Conservation (phyloP, 2,888 invertebrate species). For the Drosophila ochracea region DNA sequence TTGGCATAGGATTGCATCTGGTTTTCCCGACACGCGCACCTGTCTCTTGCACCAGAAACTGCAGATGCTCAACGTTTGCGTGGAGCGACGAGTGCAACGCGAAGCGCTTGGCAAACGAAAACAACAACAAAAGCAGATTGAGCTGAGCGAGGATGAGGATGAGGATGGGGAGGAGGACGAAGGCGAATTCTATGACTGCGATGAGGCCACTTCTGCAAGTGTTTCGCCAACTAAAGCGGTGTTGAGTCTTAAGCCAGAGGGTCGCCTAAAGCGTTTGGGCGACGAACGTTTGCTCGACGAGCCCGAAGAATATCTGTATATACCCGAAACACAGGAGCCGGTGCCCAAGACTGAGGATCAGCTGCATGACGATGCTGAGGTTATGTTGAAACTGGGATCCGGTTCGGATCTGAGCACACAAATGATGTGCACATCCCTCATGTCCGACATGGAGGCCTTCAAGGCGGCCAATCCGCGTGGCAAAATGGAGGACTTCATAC, state of each 20-base stretch:
- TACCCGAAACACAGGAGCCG: slow-evolving; percentile 95
- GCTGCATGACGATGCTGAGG: slow-evolving; percentile 95
- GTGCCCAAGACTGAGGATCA: slow-evolving; percentile 99
- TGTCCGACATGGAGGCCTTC: slow-evolving; percentile 99
- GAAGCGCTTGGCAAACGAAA: slow-evolving; percentile 80
- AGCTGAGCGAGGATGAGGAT: slow-evolving; percentile 13
- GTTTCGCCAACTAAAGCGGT: slow-evolving; percentile 82
- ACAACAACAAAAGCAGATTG: slow-evolving; percentile 53
- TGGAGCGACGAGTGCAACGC: slow-evolving; percentile 86
- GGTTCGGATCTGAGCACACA: slow-evolving; percentile 93
- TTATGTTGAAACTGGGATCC: slow-evolving; percentile 94
- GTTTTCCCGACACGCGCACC: slow-evolving; percentile 94
- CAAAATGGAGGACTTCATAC: slow-evolving; percentile 96
- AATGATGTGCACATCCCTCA: slow-evolving; percentile 96
- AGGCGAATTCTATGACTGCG: slow-evolving; percentile 94
- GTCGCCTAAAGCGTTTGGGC: slow-evolving; percentile 89
- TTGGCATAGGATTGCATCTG: slow-evolving; percentile 90
- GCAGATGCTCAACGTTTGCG: slow-evolving; percentile 93
- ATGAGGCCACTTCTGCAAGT: slow-evolving; percentile 84
- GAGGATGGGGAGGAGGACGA: slow-evolving; percentile 67
- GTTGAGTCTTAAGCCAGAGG: slow-evolving; percentile 87
- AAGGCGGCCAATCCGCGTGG: slow-evolving; percentile 99
- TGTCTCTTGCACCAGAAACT: slow-evolving; percentile 98
- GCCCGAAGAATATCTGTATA: slow-evolving; percentile 90
- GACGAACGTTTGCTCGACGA: slow-evolving; percentile 89